Percentiles rank a stretch among this genome's conserved stretches.
Evolutionary conservation across 2,797 vertebrate species (phyloP).

Genomic region (Propithecus perrieri): DNA sequence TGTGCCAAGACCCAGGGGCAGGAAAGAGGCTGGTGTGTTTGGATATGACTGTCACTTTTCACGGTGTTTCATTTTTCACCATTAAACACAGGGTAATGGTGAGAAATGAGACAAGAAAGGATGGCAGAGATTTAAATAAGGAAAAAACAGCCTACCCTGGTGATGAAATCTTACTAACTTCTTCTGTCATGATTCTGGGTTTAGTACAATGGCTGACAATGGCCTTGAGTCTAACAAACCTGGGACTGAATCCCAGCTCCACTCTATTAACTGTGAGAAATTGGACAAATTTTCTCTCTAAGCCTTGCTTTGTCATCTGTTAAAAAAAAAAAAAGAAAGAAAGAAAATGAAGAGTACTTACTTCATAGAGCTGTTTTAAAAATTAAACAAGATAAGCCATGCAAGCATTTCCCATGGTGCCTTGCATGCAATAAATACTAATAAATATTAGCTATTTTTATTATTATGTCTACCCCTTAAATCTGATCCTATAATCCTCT

Average conservation of each 20-base stretch:
- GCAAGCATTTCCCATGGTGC: not conserved
- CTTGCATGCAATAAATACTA: not conserved
- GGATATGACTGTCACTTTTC: not conserved
- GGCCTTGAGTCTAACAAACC: not conserved
- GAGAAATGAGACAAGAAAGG: not conserved
- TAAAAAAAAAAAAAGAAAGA: not conserved
- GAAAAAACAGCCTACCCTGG: not conserved
- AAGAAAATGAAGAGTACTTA: not conserved
- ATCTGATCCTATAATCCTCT: not conserved
- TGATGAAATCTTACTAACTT: not conserved
- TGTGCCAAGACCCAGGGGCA: not conserved
- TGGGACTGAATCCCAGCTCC: not conserved
- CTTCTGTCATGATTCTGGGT: not conserved
- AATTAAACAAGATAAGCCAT: not conserved
- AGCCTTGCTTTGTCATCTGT: not conserved
- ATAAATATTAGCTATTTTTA: not conserved
- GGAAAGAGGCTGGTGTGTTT: not conserved
- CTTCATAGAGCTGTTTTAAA: not conserved
- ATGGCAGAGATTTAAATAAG: not conserved
- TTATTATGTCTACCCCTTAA: not conserved
- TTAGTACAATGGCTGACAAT: not conserved
- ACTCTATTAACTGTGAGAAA: not conserved
- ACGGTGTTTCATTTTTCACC: not conserved
- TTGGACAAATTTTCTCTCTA: not conserved
- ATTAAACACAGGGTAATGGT: not conserved